These are phyloP conservation scores for Andrena praecox DNA, from an alignment of 2,888 invertebrate species.

Conservation along the genomic window DNA sequence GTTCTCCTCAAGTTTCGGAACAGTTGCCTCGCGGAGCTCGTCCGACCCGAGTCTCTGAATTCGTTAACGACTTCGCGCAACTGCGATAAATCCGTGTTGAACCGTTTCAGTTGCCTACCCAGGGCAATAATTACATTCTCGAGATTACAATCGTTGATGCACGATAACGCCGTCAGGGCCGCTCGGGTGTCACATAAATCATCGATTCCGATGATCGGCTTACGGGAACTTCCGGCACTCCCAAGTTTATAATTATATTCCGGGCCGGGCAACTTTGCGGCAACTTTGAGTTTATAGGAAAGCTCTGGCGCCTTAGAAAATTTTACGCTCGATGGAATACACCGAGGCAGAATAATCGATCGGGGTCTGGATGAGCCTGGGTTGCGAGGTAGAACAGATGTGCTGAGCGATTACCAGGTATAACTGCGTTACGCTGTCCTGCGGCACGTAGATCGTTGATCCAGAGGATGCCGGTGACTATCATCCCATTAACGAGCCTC, in stretches of 20 bases:
- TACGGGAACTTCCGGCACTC: neutral
- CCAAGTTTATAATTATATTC: constrained; percentile 36
- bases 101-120: neutral
- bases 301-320: constrained; percentile 26
- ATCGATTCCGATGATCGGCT: constrained; percentile 26
- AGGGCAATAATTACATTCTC: neutral
- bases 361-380: constrained; percentile 30
- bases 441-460: constrained; percentile 31
- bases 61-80: constrained; percentile 1
- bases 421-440: constrained; percentile 46
- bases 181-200: neutral
- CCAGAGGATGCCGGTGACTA: constrained; percentile 36
- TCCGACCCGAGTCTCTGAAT: neutral
- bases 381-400: constrained; percentile 44
- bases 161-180: neutral
- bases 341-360: constrained; percentile 45
- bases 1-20: neutral
- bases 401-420: constrained; percentile 67
- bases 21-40: neutral
- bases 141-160: constrained; percentile 1
- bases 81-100: neutral
- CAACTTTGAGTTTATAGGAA: neutral
- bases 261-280: neutral
- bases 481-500: constrained; percentile 52
- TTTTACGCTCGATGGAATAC: constrained; percentile 24